A percentile compares a stretch with the other conserved stretches of the same genome.
Conservation (phyloP, 1,140 invertebrate species). For the Cataglyphis hispanica region DNA sequence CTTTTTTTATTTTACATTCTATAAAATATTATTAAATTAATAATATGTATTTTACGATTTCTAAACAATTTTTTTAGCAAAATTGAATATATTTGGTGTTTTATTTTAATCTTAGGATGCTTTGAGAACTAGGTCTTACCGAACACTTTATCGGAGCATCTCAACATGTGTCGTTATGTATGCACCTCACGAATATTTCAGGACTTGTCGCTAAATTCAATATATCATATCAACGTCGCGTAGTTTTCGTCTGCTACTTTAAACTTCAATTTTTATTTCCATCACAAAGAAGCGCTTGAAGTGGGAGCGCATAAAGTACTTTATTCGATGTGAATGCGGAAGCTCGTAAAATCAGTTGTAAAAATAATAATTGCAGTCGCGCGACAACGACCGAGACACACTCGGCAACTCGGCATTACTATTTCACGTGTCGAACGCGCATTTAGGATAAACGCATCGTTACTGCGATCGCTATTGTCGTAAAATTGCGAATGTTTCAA, state of each 20-base stretch:
- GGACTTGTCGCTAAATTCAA: conserved; percentile 8
- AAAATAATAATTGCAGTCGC: conserved; percentile 73
- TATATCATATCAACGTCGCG: conserved; percentile 34
- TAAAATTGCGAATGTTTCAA: background rate
- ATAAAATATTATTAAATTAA: background rate
- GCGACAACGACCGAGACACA: background rate
- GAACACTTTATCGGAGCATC: background rate
- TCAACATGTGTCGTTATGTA: background rate
- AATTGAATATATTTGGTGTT: background rate
- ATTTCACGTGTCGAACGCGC: background rate
- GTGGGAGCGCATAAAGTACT: conserved; percentile 2
- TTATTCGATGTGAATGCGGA: conserved; percentile 9
- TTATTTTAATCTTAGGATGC: background rate
- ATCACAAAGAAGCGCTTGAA: conserved; percentile 24
- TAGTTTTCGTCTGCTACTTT: background rate
- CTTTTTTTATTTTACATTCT: background rate
- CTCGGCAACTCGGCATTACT: background rate
- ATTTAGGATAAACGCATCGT: background rate
- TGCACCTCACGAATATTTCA: background rate
- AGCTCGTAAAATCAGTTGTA: conserved; percentile 65
- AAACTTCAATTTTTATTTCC: conserved; percentile 42
- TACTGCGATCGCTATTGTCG: background rate
- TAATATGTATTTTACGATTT: background rate
- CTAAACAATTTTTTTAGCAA: background rate
- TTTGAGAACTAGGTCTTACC: background rate